A percentile compares a stretch with the other conserved stretches of the same genome.
phyloP scores from a whole-genome alignment of 2,113 vertebrate species.

The Gobio gobio region DNA sequence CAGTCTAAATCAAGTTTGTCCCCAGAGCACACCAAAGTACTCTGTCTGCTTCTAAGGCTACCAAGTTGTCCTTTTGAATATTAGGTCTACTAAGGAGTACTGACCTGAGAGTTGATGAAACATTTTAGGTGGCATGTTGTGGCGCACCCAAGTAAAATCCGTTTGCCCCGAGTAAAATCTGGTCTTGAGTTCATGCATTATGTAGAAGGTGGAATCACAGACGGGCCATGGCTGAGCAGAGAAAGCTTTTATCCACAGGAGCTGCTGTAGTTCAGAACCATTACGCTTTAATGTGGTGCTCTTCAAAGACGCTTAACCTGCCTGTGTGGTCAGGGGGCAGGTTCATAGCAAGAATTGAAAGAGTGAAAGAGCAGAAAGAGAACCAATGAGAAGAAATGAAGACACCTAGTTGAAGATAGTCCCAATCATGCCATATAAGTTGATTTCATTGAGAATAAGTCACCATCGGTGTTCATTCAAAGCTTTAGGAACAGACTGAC shows the following conservation, averaged over 20 bases:
- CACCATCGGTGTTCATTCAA: constrained; percentile 13
- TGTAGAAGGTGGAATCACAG: constrained; percentile 43
- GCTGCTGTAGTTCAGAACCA: constrained; percentile 38
- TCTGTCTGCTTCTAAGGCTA: background rate
- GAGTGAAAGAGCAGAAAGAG: background rate
- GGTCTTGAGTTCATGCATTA: constrained; percentile 42
- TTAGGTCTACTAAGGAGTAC: too few relatives aligned
- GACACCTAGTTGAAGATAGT: background rate
- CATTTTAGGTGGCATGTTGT: constrained; percentile 37
- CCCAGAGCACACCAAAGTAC: constrained; percentile 3
- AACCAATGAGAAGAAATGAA: background rate
- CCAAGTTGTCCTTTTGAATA: constrained; percentile 8
- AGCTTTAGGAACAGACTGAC: constrained; percentile 20
- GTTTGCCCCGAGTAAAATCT: constrained; percentile 41
- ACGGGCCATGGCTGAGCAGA: constrained; percentile 14
- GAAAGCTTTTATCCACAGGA: constrained; percentile 52
- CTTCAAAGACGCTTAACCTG: constrained; percentile 41
- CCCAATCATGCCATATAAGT: background rate
- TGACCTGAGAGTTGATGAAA: constrained; percentile 46
- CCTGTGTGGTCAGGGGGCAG: constrained; percentile 16
- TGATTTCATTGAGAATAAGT: constrained; percentile 14
- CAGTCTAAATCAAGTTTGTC: constrained; percentile 1
- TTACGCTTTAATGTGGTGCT: constrained; percentile 54
- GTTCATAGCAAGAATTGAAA: constrained; percentile 23
- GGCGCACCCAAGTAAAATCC: constrained; percentile 24